phyloP scores from a whole-genome alignment of 1,140 invertebrate species.

The Dinothrombium tinctorium region DNA sequence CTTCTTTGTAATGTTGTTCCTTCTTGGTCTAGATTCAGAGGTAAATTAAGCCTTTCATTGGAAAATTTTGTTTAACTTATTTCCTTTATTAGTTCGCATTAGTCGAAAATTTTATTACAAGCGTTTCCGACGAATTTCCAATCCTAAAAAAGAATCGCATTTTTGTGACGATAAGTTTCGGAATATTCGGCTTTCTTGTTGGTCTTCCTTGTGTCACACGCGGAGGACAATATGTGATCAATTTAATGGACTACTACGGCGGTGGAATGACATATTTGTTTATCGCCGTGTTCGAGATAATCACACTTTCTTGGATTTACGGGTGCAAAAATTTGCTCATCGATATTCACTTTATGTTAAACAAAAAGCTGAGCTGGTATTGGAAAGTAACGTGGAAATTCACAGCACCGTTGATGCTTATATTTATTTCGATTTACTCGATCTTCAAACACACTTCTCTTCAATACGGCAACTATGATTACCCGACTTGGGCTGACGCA shows the following conservation, averaged over 20 bases:
- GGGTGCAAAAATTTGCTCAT: slow-evolving; percentile 14
- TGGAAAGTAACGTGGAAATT: slow-evolving; percentile 21
- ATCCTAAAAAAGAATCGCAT: slow-evolving; percentile 41
- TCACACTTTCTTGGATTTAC: slow-evolving; percentile 24
- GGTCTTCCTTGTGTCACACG: slow-evolving; percentile 28
- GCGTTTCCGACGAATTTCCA: slow-evolving; percentile 47
- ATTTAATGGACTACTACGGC: slow-evolving; percentile 22
- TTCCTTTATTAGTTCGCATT: slow-evolving; percentile 41
- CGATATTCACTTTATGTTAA: slow-evolving; percentile 25
- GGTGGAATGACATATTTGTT: slow-evolving; percentile 18
- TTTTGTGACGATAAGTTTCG: slow-evolving; percentile 38
- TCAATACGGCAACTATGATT: slow-evolving; percentile 16
- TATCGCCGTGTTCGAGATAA: slow-evolving; percentile 20
- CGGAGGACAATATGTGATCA: slow-evolving; percentile 21
- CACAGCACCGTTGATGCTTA: slow-evolving; percentile 18
- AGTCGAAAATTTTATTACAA: slow-evolving; percentile 54
- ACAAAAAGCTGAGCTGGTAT: slow-evolving; percentile 17
- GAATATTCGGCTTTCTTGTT: slow-evolving; percentile 43
- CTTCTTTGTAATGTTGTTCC: slow-evolving; percentile 26
- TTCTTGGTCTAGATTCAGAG: slow-evolving; percentile 32
- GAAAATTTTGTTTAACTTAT: too few relatives aligned
- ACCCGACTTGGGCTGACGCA: slow-evolving; percentile 21
- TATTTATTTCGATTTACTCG: slow-evolving; percentile 16
- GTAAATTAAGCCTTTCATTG: too few relatives aligned
- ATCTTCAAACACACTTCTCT: slow-evolving; percentile 13